A percentile compares a stretch with the other conserved stretches of the same genome.
These are phyloP conservation scores for Aphelocoma coerulescens DNA, from an alignment of 2,113 vertebrate species.

Conservation along the genomic window DNA sequence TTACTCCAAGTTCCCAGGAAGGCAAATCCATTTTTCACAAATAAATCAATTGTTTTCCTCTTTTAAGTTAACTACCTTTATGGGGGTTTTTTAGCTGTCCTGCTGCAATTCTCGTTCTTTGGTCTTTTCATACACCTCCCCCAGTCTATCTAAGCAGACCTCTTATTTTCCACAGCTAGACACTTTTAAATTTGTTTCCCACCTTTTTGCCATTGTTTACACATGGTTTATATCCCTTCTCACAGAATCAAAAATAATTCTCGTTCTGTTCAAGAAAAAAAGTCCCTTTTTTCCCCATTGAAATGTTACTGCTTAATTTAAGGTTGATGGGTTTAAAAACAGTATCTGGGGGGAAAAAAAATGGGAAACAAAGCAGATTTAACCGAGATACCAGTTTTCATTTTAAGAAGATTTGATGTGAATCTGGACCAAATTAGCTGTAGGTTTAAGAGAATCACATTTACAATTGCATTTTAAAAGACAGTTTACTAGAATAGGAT, in stretches of 20 bases:
- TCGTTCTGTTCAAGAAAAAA: neutral
- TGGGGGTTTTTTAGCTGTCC: neutral
- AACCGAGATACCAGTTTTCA: neutral
- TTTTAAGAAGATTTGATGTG: neutral
- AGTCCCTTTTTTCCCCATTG: fast-evolving
- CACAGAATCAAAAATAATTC: neutral
- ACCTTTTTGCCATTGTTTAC: neutral
- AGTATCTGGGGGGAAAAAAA: neutral
- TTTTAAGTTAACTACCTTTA: neutral
- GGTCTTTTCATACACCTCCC: neutral
- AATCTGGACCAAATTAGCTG: neutral
- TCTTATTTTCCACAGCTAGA: neutral
- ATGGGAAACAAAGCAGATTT: neutral
- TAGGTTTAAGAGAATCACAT: neutral
- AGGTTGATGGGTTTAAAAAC: neutral
- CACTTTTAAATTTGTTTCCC: neutral
- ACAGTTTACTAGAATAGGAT: neutral
- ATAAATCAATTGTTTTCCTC: neutral
- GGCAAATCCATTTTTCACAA: neutral
- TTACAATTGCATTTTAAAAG: neutral
- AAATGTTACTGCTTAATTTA: neutral
- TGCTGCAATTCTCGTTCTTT: neutral
- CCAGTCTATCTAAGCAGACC: neutral
- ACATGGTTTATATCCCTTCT: neutral
- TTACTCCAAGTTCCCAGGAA: neutral